Base-by-base conservation (phyloP, 2,888 invertebrate genomes). In the Glyphotaelius pellucidus region DNA sequence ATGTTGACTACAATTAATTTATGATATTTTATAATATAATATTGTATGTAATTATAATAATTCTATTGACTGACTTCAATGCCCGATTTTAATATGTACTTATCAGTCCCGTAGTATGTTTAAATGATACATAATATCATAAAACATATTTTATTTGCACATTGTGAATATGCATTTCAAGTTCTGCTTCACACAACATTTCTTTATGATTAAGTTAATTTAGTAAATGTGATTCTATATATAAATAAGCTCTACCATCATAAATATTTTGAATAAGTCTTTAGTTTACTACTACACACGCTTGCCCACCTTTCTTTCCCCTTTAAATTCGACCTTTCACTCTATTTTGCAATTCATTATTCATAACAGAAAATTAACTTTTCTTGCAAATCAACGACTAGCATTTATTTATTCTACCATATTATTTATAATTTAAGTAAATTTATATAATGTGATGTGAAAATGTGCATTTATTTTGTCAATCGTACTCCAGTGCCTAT, bases 401-500 rank as follows among this genome's bases (percentile, higher is more conserved):
- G 67, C 67, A 67, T 67, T 67, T 67, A 67, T 67, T 67, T 67
- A 67, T 67, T 67, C 25, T 67, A 25, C 67, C 9, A 7, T 67
- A 67, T 67, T 67, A 67, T 67, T 67, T 67, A 67, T 67, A 67
- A n/a, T 67, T 67, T 67, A 25, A 67, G 67, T 67, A 67, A 67
- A 67, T 67, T 47, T 86, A 47, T 86, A 1, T 52, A 86, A 31
- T 86, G 42, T 86, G 47, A 84, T 86, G 81, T 80, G 52, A 87
- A 87, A 86, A 52, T 84, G 86, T 92, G 90, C 52, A 91, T 90
- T 92, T 91, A 91, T 91, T 91, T 92, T 92, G 91, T 92, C 92
- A 90, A 91, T 92, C 89, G 47, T 92, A 91, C 84, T 86, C 85
- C 91, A 91, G 92, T 91, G 92, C 92, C 92, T 92, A 88, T 90